Base-by-base conservation (phyloP, 2,888 invertebrate species). In the Rotaria macrura region DNA sequence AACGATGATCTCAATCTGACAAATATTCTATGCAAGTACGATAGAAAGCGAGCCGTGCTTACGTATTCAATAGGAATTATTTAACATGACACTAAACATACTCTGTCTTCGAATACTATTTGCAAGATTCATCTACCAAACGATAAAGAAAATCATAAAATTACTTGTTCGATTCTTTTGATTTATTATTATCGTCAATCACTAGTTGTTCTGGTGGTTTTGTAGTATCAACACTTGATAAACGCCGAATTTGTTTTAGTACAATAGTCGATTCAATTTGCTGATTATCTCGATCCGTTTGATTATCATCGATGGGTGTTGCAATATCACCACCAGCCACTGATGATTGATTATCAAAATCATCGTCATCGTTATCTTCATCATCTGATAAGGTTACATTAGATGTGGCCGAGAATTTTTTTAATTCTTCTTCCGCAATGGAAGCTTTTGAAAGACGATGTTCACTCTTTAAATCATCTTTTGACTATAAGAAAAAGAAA, bases 321-420 rank as follows among this genome's bases (percentile, higher is more conserved):
- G 47, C 52, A 47, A 47, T 10, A 83, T 84, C 83, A 25, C 84
- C 84, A 34, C 43, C 83, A n/a, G 83, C 85, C 17, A 85, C n/a
- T n/a, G 65, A 83, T n/a, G 83, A 40, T 52, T 85, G 65, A 84
- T 83, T 49, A 47, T 83, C 83, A 29, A 38, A 40, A 84, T 85
- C 65, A 52, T 34, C 84, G 25, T 86, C 86, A 57, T 86, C 72
- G 5, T 84, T 57, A 1, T 74, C 74, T 1, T 43, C 79, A n/a
- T 79, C 79, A 40, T 49, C 49, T 3, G 34, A 29, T 34, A 65
- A 25, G 17, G n/a, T 25, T 29, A 0, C 10, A 65, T 79, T 40
- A 9, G 38, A 34, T 17, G 79, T 40, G 43, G 23, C 43, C 25
- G 79, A n/a, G 43, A 14, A 79, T 43, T 79, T 40, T 79, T 79